Evolutionary conservation across 2,888 invertebrate species (phyloP), one percentile per base, ranked within the genome.

Genomic region (Drosophila falleni): DNA sequence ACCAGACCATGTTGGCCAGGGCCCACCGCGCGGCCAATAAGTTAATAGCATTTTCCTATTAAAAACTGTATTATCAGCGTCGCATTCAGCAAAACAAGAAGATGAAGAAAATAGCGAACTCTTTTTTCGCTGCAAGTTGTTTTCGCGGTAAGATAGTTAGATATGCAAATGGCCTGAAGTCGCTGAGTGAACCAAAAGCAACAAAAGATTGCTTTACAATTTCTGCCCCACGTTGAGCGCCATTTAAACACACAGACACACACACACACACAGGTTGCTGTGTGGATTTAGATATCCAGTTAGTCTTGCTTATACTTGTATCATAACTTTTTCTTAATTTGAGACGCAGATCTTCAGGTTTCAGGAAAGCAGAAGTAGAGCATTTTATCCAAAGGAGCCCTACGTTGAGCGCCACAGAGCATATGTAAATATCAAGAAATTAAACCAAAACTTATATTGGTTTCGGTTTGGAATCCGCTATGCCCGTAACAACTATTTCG

Each of bases 41-140:
- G 87, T 86, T 84, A 88, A 84, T 82, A 83, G 84, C 83, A 65
- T 72, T 88, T 86, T 84, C 84, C 87, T 86, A 88, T 88, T 84
- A 88, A 84, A 82, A 84, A 81, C 84, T 87, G 81, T 85, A 89
- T 85, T 87, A 87, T 89, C 87, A 71, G 73, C 29, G 44, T 60
- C 23, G 54, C 72, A 71, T 60, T 74, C 60, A 55, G 65, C 56
- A 44, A 56, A 74, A 41, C 5, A 42, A 55, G 10, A 55, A 41
- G 10, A 6, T 13, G 15, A 15, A 6, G 37, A 37, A 37, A 37
- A 37, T 6, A 37, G 13, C 29, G 44, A 55, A 42, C 31, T 33
- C 31, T 16, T 13, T 16, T 13, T 26, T 54, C 44, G 58, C 35
- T 13, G 61, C 61, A 9, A 54, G 59, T 62, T 65, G 39, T 44